Percentiles rank a stretch among this genome's conserved stretches.
These are phyloP conservation scores for Gasterosteus aculeatus DNA, from an alignment of 2,113 vertebrate species.

Conservation along the genomic window DNA sequence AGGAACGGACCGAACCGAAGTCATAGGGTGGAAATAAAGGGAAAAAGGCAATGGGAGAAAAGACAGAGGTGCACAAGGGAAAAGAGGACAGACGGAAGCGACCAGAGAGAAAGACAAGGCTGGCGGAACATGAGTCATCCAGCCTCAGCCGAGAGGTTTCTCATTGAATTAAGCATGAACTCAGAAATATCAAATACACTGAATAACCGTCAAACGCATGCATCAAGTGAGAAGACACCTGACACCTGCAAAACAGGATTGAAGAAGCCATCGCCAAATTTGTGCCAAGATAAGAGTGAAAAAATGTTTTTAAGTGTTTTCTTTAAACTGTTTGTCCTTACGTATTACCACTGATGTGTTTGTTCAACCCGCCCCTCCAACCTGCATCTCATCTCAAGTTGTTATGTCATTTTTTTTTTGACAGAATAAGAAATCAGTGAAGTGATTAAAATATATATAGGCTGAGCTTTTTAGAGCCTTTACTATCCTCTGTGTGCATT, in stretches of 20 bases:
- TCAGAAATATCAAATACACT: not conserved
- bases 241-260: not conserved
- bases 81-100: not conserved
- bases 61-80: not conserved
- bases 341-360: not conserved
- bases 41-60: not conserved
- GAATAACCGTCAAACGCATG: not conserved
- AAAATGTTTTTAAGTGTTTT: too few relatives aligned
- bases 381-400: not conserved
- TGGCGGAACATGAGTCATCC: constrained; percentile 27
- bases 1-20: constrained; percentile 10
- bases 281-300: too few relatives aligned
- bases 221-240: too few relatives aligned
- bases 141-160: constrained; percentile 12
- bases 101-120: not conserved
- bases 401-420: not conserved
- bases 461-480: not conserved
- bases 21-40: not conserved
- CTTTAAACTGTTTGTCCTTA: not conserved
- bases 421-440: not conserved
- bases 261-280: not conserved
- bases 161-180: constrained; percentile 45
- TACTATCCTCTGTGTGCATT: not conserved
- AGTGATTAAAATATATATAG: not conserved
- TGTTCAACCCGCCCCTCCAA: not conserved